These are phyloP conservation scores for Pteria penguin DNA, from an alignment of 2,888 invertebrate species.

Conservation along the genomic window DNA sequence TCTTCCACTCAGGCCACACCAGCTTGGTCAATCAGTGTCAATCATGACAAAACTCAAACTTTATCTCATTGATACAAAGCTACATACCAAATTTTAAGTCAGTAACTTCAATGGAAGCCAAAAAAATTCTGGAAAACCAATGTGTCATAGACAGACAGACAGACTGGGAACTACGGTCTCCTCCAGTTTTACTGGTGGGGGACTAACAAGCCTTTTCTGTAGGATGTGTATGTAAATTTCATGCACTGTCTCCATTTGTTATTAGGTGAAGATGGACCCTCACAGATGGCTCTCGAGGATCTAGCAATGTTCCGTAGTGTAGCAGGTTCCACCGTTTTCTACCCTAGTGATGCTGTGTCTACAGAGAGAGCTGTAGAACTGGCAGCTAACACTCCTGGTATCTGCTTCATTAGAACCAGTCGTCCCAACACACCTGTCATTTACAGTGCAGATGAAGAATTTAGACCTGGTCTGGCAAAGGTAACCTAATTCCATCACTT, in stretches of 20 bases:
- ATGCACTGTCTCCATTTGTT: background rate
- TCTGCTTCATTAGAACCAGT: conserved; percentile 97
- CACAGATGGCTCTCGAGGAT: conserved; percentile 99
- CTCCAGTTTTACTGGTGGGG: too few relatives aligned
- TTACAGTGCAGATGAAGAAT: conserved; percentile 90
- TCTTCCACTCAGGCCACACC: too few relatives aligned
- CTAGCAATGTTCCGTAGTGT: conserved; percentile 95
- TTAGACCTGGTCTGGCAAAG: conserved; percentile 85
- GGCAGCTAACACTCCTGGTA: conserved; percentile 95
- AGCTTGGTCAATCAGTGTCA: too few relatives aligned
- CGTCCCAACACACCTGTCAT: conserved; percentile 93
- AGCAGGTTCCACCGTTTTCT: conserved; percentile 87
- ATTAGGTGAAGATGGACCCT: conserved; percentile 94
- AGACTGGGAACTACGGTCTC: too few relatives aligned
- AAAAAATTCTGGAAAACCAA: too few relatives aligned
- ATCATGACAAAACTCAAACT: too few relatives aligned
- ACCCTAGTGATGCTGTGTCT: conserved; percentile 94
- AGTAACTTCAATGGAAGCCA: too few relatives aligned
- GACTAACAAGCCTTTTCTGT: too few relatives aligned
- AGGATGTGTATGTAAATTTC: too few relatives aligned
- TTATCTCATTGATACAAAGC: too few relatives aligned
- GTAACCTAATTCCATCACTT: conserved; percentile 71
- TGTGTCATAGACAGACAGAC: too few relatives aligned
- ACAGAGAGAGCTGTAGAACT: conserved; percentile 96
- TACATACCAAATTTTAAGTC: too few relatives aligned